Evolutionary conservation across 1,140 invertebrate genomes (phyloP), one percentile per base, ranked within the genome.

Genomic region (Saxidomus purpurata): DNA sequence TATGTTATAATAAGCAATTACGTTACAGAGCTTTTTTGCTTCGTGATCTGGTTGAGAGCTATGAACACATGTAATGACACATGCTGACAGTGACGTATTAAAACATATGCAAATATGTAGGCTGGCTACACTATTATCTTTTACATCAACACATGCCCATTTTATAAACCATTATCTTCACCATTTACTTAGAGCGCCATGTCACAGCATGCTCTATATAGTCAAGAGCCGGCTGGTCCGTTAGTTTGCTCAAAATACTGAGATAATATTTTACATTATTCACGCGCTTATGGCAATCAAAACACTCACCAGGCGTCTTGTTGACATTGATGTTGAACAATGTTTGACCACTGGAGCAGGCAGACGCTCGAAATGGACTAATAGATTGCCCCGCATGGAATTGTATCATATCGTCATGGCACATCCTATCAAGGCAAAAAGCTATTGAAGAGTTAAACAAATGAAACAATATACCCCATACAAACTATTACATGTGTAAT

Each of bases 291-390:
- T 59, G 55, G 47, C 47, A 79, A 79, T 79, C 76, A 79, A 79
- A 47, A 79, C 31, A 79, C 76, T 52, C 76, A 79, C 43, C 76
- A 52, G n/a, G 43, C 47, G 36, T 79, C 28, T 52, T 79, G 47
- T 79, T 79, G 76, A 79, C 76, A 79, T 34, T 79, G 76, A 79
- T 52, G 43, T 52, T n/a, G 47, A 36, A 79, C 47, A 79, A 79
- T 79, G 47, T 79, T 52, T 52, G 47, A 55, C 49, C 76, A 79
- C 25, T 31, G 19, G 47, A 79, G 47, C 47, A 52, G 6, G 76
- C n/a, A 79, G 47, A n/a, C 31, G 43, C 76, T 49, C 11, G 76
- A 31, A 79, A 79, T 17, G 47, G 76, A 52, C 76, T 79, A 79
- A 79, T 79, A 79, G 31, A 79, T 52, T 79, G 47, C 31, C 76